Percentiles rank a stretch among this genome's conserved stretches.
phyloP scores from a whole-genome alignment of 2,113 vertebrate species.

The Osmerus eperlanus region DNA sequence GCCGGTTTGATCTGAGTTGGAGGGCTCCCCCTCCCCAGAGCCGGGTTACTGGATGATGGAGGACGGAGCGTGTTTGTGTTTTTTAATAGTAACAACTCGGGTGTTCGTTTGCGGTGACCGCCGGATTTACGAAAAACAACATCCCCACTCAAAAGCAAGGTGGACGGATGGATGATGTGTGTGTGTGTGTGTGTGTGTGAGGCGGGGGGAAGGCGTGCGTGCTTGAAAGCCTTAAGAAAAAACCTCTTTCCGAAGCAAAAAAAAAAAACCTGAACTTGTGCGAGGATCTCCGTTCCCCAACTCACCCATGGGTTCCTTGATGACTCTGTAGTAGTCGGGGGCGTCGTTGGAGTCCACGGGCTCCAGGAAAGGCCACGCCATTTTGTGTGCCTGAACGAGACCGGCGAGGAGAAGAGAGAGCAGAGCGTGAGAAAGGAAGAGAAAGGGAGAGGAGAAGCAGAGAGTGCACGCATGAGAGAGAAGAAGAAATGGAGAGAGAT shows the following conservation, averaged over 20 bases:
- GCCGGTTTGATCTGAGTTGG: slow-evolving; percentile 69
- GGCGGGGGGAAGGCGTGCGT: too few species aligned
- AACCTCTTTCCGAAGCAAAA: too few species aligned
- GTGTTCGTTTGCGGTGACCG: slow-evolving; percentile 16
- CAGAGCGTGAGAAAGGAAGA: not conserved
- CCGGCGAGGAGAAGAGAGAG: slow-evolving; percentile 6
- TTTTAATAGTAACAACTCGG: slow-evolving; percentile 11
- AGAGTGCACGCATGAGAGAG: slow-evolving; percentile 34
- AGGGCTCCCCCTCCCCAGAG: slow-evolving; percentile 48
- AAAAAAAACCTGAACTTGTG: too few species aligned
- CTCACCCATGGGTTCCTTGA: slow-evolving; percentile 99
- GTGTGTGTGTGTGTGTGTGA: too few species aligned
- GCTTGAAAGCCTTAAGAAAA: too few species aligned
- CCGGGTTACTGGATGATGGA: slow-evolving; percentile 18
- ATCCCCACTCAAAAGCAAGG: slow-evolving; percentile 10
- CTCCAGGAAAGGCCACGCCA: slow-evolving; percentile 92
- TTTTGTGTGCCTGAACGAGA: slow-evolving; percentile 87
- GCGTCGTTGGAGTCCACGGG: slow-evolving; percentile 95
- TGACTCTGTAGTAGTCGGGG: slow-evolving; percentile 96
- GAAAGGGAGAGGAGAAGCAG: not conserved
- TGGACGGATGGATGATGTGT: too few species aligned
- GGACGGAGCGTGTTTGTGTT: slow-evolving; percentile 27
- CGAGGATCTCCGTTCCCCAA: not conserved
- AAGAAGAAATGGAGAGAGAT: slow-evolving; percentile 29
- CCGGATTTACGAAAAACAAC: slow-evolving; percentile 19